These are phyloP conservation scores for Hanleya hanleyi DNA, from an alignment of 2,888 invertebrate species.

Conservation along the genomic window DNA sequence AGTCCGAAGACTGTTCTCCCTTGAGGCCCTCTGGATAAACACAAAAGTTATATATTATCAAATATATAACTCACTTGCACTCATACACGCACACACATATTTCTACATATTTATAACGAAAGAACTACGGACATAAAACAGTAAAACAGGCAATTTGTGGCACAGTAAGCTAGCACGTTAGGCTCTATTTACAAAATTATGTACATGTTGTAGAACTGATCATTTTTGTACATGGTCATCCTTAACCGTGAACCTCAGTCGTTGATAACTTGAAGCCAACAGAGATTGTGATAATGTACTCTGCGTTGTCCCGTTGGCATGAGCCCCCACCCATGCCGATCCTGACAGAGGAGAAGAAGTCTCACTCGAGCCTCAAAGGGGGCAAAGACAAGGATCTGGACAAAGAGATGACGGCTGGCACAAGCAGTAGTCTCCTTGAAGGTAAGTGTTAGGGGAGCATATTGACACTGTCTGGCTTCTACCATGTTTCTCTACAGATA, in stretches of 20 bases:
- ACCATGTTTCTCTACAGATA: too few species aligned
- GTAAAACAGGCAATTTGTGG: too few species aligned
- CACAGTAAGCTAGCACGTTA: too few species aligned
- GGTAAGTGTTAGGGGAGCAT: conserved; percentile 38
- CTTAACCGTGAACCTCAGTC: conserved; percentile 56
- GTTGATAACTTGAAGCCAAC: conserved; percentile 71
- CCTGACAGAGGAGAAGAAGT: conserved; percentile 56
- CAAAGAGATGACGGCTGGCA: conserved; percentile 59
- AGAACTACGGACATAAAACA: too few species aligned
- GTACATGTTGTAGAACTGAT: neutral
- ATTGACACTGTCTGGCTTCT: too few species aligned
- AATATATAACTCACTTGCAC: too few species aligned
- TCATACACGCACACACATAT: too few species aligned
- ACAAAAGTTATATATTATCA: too few species aligned
- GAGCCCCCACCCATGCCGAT: conserved; percentile 57
- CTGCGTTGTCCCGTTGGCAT: conserved; percentile 69
- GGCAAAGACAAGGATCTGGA: conserved; percentile 60
- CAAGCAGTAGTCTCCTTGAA: conserved; percentile 59
- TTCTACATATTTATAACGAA: too few species aligned
- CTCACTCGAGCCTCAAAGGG: conserved; percentile 52
- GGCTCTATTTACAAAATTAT: too few species aligned
- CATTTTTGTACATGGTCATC: conserved; percentile 18
- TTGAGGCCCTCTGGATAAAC: too few species aligned
- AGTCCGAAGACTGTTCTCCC: too few species aligned
- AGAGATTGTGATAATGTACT: conserved; percentile 70